These are phyloP conservation scores for Corythoichthys intestinalis DNA, from an alignment of 2,113 vertebrate genomes.

Conservation along the genomic window DNA sequence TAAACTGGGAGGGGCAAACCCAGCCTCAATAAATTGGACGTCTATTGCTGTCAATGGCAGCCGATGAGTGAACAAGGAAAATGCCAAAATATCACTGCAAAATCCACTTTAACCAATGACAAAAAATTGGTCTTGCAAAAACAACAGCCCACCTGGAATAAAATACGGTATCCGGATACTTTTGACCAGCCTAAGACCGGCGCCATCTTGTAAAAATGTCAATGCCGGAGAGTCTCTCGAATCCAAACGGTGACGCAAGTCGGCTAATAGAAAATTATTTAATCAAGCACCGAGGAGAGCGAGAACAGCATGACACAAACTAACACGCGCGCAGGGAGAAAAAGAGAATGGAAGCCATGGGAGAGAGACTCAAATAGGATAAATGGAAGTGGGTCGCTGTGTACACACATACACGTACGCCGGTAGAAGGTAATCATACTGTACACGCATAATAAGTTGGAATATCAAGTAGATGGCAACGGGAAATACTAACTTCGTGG, in stretches of 20 bases:
- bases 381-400: constrained; percentile 69
- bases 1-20: too few relatives aligned
- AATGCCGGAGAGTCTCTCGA: neutral
- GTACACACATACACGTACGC: neutral
- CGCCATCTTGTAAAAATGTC: neutral
- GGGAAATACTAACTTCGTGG: neutral
- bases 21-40: too few relatives aligned
- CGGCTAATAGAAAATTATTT: constrained; percentile 51
- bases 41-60: too few relatives aligned
- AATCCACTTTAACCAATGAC: too few relatives aligned
- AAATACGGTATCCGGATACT: too few relatives aligned
- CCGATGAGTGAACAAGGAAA: too few relatives aligned
- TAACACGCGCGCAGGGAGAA: constrained; percentile 24
- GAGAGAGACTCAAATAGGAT: constrained; percentile 59
- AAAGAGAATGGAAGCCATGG: constrained; percentile 54
- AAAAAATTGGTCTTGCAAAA: too few relatives aligned
- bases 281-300: constrained; percentile 50
- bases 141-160: too few relatives aligned
- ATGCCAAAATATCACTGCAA: too few relatives aligned
- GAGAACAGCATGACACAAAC: constrained; percentile 51
- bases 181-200: too few relatives aligned
- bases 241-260: constrained; percentile 19
- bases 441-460: neutral
- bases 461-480: neutral
- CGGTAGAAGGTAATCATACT: neutral